These are phyloP conservation scores for Aplysina aerophoba DNA, from an alignment of 37 sponge, comb jelly and placozoan species.

Conservation along the genomic window DNA sequence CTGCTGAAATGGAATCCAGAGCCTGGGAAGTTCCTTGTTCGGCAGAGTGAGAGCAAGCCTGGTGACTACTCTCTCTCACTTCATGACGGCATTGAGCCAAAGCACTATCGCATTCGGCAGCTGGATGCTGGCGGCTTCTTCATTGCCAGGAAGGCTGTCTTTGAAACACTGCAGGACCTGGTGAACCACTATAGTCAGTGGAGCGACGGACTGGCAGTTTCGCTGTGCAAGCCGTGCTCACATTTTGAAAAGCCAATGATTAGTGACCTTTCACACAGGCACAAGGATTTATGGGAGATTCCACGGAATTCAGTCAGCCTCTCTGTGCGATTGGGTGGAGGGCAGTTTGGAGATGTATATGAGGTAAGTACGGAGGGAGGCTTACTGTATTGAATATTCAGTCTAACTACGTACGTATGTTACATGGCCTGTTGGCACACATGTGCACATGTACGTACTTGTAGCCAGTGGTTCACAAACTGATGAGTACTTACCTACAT, in stretches of 20 bases:
- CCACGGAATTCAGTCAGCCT: constrained; percentile 78
- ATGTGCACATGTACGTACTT: background rate
- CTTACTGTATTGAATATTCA: background rate
- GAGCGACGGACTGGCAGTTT: constrained; percentile 49
- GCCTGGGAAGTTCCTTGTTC: constrained; percentile 57
- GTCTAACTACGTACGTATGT: background rate
- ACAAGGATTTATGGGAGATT: constrained; percentile 99
- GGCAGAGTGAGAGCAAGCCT: constrained; percentile 96
- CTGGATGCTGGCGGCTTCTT: constrained; percentile 86
- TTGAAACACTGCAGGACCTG: constrained; percentile 84
- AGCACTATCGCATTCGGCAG: constrained; percentile 14
- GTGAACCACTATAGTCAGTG: constrained; percentile 78
- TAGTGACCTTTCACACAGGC: constrained; percentile 77
- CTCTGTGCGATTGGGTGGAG: constrained; percentile 77
- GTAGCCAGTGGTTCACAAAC: background rate
- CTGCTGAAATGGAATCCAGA: constrained; percentile 23
- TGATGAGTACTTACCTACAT: background rate
- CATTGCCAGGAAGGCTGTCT: constrained; percentile 89
- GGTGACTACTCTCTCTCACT: constrained; percentile 78
- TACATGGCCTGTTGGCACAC: background rate
- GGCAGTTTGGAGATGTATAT: constrained; percentile 91
- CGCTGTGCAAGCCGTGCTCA: constrained; percentile 70
- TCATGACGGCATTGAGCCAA: constrained; percentile 49
- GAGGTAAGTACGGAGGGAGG: constrained; percentile 5
- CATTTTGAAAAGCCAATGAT: constrained; percentile 82